Evolutionary conservation across 2,888 invertebrate species (phyloP).

Genomic region (Protonemura montana): DNA sequence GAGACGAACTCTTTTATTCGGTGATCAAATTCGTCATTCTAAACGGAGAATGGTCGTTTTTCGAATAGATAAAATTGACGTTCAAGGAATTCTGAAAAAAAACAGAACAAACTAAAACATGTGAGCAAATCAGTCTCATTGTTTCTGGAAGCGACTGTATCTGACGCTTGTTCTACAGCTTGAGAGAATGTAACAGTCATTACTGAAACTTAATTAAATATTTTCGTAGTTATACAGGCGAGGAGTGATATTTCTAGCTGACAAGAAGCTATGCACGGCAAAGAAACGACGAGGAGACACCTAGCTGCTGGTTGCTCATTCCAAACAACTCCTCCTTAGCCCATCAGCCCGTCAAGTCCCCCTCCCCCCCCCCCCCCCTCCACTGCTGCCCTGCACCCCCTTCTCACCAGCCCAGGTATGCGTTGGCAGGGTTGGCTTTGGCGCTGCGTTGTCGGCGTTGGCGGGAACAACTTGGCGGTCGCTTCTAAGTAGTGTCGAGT

Average conservation of each 20-base stretch:
- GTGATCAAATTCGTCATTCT: too few relatives aligned
- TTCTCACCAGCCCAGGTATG: background rate
- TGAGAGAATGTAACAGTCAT: constrained; percentile 31
- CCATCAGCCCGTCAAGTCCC: background rate
- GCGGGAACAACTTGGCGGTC: too few relatives aligned
- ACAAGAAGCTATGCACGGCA: constrained; percentile 25
- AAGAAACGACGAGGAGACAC: constrained; percentile 29
- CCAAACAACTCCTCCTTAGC: background rate
- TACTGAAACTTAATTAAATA: constrained; percentile 41
- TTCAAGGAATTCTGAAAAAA: too few relatives aligned
- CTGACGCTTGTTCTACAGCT: background rate
- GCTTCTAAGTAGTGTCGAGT: too few relatives aligned
- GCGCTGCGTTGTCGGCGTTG: too few relatives aligned
- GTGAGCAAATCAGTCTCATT: constrained; percentile 18
- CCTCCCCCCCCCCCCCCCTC: background rate
- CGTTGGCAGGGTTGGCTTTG: background rate
- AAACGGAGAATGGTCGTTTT: too few relatives aligned
- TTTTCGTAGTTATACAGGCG: constrained; percentile 32
- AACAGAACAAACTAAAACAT: background rate
- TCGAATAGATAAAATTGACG: too few relatives aligned
- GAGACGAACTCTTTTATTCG: too few relatives aligned
- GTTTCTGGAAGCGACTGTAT: constrained; percentile 21
- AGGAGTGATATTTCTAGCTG: constrained; percentile 40
- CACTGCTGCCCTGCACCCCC: background rate
- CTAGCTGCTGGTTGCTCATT: background rate